These are phyloP conservation scores for Adela reaumurella DNA, from an alignment of 2,888 invertebrate genomes.

Conservation along the genomic window DNA sequence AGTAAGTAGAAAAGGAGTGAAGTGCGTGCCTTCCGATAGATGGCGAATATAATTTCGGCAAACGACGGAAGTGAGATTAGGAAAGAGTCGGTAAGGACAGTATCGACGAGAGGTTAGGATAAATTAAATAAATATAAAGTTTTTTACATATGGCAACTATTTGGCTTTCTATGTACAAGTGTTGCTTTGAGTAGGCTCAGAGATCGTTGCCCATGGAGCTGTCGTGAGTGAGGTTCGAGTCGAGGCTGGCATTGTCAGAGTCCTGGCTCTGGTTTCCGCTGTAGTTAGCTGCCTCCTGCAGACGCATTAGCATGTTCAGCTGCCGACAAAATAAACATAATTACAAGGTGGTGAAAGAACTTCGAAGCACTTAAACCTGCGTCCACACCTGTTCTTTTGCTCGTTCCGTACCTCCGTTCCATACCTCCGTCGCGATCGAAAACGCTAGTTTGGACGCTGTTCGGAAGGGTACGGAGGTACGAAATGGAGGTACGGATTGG, in stretches of 20 bases:
- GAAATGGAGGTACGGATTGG: too few species aligned
- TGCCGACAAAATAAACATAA: too few species aligned
- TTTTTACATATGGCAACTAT: constrained; percentile 52
- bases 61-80: too few species aligned
- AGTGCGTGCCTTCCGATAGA: neutral
- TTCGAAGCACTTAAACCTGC: too few species aligned
- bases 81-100: too few species aligned
- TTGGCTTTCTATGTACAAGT: constrained; percentile 38
- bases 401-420: too few species aligned
- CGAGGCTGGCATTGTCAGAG: constrained; percentile 83
- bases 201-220: constrained; percentile 59
- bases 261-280: constrained; percentile 88
- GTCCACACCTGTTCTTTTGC: neutral
- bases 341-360: too few species aligned
- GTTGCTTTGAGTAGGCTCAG: constrained; percentile 16
- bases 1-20: constrained; percentile 11
- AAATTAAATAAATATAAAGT: constrained; percentile 38
- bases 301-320: constrained; percentile 93
- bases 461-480: too few species aligned
- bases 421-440: neutral
- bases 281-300: constrained; percentile 94
- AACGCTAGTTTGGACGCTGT: too few species aligned
- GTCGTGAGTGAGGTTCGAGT: constrained; percentile 72
- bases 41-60: neutral
- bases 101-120: constrained; percentile 1